Evolutionary conservation across 2,797 vertebrate genomes (phyloP).

Genomic region (Carapus acus): DNA sequence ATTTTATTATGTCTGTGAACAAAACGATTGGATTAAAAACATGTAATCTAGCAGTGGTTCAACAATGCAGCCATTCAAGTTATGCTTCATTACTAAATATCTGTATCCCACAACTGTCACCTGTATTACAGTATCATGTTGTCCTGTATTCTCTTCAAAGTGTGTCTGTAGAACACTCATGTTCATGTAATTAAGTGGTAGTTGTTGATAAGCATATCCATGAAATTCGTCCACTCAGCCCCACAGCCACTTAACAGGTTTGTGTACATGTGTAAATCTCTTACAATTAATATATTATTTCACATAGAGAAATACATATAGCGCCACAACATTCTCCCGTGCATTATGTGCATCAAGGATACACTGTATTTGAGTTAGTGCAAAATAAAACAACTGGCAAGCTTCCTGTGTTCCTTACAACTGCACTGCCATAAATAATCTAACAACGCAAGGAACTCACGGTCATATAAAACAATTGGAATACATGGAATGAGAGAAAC

Average conservation of each 20-base stretch:
- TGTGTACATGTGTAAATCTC: slow-evolving; percentile 12
- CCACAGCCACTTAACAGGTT: background rate
- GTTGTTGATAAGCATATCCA: too few relatives aligned
- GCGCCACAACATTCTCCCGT: slow-evolving; percentile 3
- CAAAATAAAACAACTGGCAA: slow-evolving; percentile 15
- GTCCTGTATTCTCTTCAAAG: too few relatives aligned
- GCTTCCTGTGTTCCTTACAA: slow-evolving; percentile 11
- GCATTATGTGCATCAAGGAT: slow-evolving; percentile 11
- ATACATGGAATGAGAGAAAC: slow-evolving; percentile 19
- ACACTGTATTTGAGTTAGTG: slow-evolving; percentile 8
- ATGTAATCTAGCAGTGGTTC: too few relatives aligned
- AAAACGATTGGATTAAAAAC: too few relatives aligned
- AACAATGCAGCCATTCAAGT: too few relatives aligned
- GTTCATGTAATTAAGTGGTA: too few relatives aligned
- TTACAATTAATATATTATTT: slow-evolving; percentile 8
- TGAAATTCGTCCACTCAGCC: too few relatives aligned
- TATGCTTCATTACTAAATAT: too few relatives aligned
- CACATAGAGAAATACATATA: slow-evolving; percentile 8
- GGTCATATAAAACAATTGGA: slow-evolving; percentile 11
- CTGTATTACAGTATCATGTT: too few relatives aligned
- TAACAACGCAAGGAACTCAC: slow-evolving; percentile 1
- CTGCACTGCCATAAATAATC: too few relatives aligned
- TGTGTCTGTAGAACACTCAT: too few relatives aligned
- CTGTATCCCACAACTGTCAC: too few relatives aligned
- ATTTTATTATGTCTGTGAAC: background rate